These are phyloP conservation scores for Oreochromis tanganicae DNA, from an alignment of 2,113 vertebrate genomes.

Conservation along the genomic window DNA sequence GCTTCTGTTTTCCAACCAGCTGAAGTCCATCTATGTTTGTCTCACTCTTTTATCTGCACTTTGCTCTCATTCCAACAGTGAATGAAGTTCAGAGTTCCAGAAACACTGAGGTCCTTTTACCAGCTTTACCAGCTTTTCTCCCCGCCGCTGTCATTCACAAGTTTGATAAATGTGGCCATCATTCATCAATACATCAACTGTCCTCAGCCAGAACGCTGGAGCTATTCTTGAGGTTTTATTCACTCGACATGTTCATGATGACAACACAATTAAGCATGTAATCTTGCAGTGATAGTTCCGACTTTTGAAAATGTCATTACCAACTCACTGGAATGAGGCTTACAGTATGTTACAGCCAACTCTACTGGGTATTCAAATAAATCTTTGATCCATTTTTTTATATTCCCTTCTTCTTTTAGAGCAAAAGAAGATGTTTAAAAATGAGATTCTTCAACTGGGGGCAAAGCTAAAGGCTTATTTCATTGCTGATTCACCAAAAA, in stretches of 20 bases:
- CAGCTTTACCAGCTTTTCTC: not conserved
- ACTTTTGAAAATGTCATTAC: not conserved
- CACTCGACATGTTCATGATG: not conserved
- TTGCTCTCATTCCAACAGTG: constrained; percentile 4
- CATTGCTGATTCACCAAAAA: not conserved
- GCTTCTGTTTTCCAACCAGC: constrained; percentile 29
- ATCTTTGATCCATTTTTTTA: not conserved
- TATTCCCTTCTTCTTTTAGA: not conserved
- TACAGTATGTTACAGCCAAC: not conserved
- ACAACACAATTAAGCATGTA: not conserved
- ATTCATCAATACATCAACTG: not conserved
- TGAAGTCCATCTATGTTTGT: constrained; percentile 38
- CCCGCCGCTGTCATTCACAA: not conserved
- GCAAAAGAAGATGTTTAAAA: not conserved
- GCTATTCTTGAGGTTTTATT: not conserved
- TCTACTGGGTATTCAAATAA: not conserved
- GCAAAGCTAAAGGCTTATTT: not conserved
- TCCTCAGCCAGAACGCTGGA: not conserved
- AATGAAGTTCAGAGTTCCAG: not conserved
- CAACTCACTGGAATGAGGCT: not conserved
- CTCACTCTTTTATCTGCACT: constrained; percentile 31
- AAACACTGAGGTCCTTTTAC: not conserved
- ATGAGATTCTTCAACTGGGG: not conserved
- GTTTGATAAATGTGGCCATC: not conserved
- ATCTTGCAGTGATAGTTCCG: not conserved